Base-by-base conservation (phyloP, 2,888 invertebrate species). In the Anorthoa munda region DNA sequence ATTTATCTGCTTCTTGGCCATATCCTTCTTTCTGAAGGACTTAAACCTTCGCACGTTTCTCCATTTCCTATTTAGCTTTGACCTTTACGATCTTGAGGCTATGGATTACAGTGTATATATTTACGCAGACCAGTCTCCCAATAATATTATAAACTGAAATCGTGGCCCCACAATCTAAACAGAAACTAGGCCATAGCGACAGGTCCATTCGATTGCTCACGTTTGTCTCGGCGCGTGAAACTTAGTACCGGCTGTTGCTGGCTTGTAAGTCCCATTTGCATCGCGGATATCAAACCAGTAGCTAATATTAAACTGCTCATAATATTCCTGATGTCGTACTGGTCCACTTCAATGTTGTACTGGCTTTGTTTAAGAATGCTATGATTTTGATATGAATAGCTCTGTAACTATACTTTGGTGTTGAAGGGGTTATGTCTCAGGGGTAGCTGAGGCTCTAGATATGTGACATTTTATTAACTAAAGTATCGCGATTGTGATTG, bases 191-290 rank as follows among this genome's bases (percentile, higher is more conserved):
- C 9, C 71, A 59, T 0, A 48, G 50, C 80, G 64, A 69, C 84
- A 83, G 75, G 81, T 81, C 65, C 58, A 78, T 65, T 56, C 12
- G 68, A 75, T 75, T 66, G 66, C 73, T 65, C 79, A 74, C 69
- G 80, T 58, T 82, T 68, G 46, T 17, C 18, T 4, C 45, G 5
- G 50, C 9, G 66, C 70, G 66, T 65, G 75, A 75, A 68, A 80
- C 81, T 71, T 55, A 63, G 69, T 66, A 72, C 39, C 39, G 9
- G 17, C 17, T 18, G 2, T 13, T 13, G 45, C 58, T 17, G 26
- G 48, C 48, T 70, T 15, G 23, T 58, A 39, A 63, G 11, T 55
- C 26, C 21, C 50, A 82, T 81, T 83, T 72, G 56, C 79, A 79
- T 81, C 53, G 76, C 67, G 76, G 59, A 69, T 48, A 75, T 63